phyloP scores from a whole-genome alignment of 2,113 vertebrate species.

The Eulemur rufifrons region DNA sequence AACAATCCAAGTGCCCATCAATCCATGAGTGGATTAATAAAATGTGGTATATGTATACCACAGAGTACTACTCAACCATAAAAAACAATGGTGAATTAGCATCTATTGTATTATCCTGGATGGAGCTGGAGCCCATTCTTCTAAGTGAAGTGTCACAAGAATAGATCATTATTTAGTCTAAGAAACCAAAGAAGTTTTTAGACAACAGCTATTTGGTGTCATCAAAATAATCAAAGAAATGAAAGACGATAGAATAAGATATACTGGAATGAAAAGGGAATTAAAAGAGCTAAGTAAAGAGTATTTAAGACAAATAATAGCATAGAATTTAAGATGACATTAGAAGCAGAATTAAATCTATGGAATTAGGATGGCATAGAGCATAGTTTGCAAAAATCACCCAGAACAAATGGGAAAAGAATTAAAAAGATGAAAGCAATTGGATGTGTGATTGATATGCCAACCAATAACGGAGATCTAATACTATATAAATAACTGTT shows the following conservation, averaged over 20 bases:
- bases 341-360: background rate
- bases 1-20: too few relatives aligned
- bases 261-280: background rate
- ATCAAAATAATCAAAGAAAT: background rate
- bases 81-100: too few relatives aligned
- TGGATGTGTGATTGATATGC: background rate
- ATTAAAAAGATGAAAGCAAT: background rate
- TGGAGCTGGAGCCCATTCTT: too few relatives aligned
- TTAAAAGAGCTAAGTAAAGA: background rate
- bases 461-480: background rate
- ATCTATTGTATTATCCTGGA: too few relatives aligned
- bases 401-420: background rate
- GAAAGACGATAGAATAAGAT: background rate
- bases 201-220: background rate
- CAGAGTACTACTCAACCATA: too few relatives aligned
- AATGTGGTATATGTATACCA: too few relatives aligned
- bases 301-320: background rate
- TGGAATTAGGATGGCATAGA: background rate
- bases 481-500: background rate
- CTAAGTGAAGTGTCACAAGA: too few relatives aligned
- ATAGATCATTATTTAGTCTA: background rate
- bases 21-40: too few relatives aligned
- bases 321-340: background rate
- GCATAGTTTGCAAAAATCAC: background rate
- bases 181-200: background rate